Evolutionary conservation across 2,888 invertebrate species (phyloP).

Genomic region (Aromia moschata): DNA sequence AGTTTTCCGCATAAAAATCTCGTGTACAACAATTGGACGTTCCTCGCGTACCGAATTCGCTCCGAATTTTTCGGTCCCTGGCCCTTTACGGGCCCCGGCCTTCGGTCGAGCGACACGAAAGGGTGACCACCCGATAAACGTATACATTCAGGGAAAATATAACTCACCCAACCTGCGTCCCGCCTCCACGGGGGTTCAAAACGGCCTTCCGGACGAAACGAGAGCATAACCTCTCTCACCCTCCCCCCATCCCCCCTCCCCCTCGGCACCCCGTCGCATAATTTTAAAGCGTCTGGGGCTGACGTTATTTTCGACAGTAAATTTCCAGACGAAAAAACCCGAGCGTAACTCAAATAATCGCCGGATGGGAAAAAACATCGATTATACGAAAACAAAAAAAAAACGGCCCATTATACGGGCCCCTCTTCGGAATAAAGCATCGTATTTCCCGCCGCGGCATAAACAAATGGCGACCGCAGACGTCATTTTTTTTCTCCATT

Average conservation of each 20-base stretch:
- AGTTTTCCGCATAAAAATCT: too few relatives aligned
- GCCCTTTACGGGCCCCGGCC: too few relatives aligned
- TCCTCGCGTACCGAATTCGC: too few relatives aligned
- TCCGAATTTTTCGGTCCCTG: too few relatives aligned
- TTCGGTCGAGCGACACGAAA: too few relatives aligned
- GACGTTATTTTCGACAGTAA: neutral
- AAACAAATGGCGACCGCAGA: neutral
- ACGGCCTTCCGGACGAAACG: too few relatives aligned
- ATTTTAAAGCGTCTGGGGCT: neutral
- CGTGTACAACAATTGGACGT: too few relatives aligned
- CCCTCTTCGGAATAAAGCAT: neutral
- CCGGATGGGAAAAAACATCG: neutral
- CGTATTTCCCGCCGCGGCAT: neutral
- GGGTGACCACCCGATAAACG: too few relatives aligned
- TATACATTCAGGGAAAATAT: too few relatives aligned
- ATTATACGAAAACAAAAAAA: neutral
- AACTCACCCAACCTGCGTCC: too few relatives aligned
- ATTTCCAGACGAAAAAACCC: neutral
- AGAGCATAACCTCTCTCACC: too few relatives aligned
- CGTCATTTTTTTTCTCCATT: neutral
- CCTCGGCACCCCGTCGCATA: neutral
- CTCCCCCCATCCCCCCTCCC: neutral
- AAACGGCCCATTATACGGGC: neutral
- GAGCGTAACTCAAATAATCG: neutral
- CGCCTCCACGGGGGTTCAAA: too few relatives aligned